phyloP scores from a whole-genome alignment of 2,797 vertebrate species.

The Chromis chromis region DNA sequence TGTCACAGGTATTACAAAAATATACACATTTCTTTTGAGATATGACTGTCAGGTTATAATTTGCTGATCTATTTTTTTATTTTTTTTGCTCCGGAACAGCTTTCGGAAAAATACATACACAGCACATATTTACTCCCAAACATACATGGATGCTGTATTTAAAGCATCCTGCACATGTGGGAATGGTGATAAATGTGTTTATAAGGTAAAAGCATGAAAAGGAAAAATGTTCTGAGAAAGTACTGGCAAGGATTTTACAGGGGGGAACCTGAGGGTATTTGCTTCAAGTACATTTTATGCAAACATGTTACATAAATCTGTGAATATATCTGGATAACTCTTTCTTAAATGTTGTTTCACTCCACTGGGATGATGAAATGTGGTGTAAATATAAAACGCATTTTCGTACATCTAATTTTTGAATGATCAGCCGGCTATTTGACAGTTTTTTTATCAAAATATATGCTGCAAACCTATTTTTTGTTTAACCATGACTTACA shows the following conservation, averaged over 20 bases:
- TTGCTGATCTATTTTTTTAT: no score
- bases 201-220: neutral
- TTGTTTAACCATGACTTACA: no score
- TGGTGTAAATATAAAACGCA: neutral
- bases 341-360: neutral
- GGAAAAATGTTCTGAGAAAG: neutral
- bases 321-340: neutral
- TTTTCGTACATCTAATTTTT: neutral
- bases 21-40: conserved; percentile 40
- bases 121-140: neutral
- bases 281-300: neutral
- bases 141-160: neutral
- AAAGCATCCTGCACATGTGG: neutral
- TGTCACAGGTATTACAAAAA: conserved; percentile 70
- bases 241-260: neutral
- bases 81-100: no score
- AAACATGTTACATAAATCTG: neutral
- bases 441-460: neutral
- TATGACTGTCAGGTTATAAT: conserved; percentile 9
- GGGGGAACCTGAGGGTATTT: neutral
- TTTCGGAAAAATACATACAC: no score
- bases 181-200: neutral
- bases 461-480: neutral
- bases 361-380: neutral
- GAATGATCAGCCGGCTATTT: neutral